Evolutionary conservation across 1,140 invertebrate genomes (phyloP).

Genomic region (Drosophila sturtevanti): DNA sequence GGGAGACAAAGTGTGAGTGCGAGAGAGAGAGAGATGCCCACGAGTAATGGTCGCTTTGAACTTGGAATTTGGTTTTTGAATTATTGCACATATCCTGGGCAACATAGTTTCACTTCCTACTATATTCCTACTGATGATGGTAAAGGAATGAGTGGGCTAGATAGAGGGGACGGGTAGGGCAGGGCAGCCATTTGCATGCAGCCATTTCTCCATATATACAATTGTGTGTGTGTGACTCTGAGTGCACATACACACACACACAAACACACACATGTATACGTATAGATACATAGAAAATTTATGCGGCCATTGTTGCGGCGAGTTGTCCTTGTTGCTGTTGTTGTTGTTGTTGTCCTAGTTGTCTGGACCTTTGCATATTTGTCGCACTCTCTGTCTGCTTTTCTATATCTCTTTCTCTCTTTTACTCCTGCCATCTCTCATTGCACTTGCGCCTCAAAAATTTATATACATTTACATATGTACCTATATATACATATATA

Average conservation of each 20-base stretch:
- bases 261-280: slow-evolving; percentile 22
- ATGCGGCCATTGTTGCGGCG: slow-evolving; percentile 78
- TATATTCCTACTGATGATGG: slow-evolving; percentile 41
- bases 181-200: slow-evolving; percentile 33
- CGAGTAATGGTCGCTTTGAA: slow-evolving; percentile 82
- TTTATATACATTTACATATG: neutral
- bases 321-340: slow-evolving; percentile 64
- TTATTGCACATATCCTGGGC: slow-evolving; percentile 78
- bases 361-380: slow-evolving; percentile 74
- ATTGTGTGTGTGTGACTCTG: neutral
- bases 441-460: slow-evolving; percentile 50
- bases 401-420: slow-evolving; percentile 17
- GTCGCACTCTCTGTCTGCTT: slow-evolving; percentile 68
- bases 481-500: neutral
- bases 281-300: slow-evolving; percentile 72
- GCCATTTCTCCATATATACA: slow-evolving; percentile 45
- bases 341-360: slow-evolving; percentile 74
- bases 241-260: slow-evolving; percentile 17
- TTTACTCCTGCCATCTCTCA: slow-evolving; percentile 22
- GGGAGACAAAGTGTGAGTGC: slow-evolving; percentile 21
- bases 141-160: slow-evolving; percentile 26
- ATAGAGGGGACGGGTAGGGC: neutral
- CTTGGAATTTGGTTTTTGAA: slow-evolving; percentile 81
- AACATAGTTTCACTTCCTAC: slow-evolving; percentile 80
- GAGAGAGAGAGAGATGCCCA: slow-evolving; percentile 32